Evolutionary conservation across 1,140 invertebrate genomes (phyloP), one percentile per base, ranked within the genome.

Genomic region (Cotesia vestalis): DNA sequence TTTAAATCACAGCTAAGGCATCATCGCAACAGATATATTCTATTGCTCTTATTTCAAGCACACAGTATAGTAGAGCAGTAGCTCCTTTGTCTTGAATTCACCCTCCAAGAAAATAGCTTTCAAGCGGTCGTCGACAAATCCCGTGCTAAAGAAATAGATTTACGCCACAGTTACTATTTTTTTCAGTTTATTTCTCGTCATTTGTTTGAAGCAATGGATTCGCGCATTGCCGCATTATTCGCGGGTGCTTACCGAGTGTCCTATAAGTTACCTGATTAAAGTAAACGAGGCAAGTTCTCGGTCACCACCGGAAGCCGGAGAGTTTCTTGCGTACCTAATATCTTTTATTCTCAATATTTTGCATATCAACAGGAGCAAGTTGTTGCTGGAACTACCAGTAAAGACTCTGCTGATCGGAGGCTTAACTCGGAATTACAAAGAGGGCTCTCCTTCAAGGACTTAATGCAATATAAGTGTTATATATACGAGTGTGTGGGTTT

Each of bases 341-440:
- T 17, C 53, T 59, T 57, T 59, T 57, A 35, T 69, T 46, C 34
- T 57, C 20, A n/a, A 8, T 61, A 46, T 66, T 68, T 63, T 62
- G 66, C 69, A 68, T 71, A 71, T 71, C 73, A 35, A 27, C 61
- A 40, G 6, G 11, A 46, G 6, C 71, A 69, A 51, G 71, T 74
- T 62, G 63, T 59, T 53, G 66, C 61, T 40, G 12, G 34, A 51
- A 63, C 71, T 67, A 74, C 40, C 20, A 62, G 62, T 27, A 64
- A 69, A 71, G 67, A 67, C 68, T 69, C 71, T 64, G 20, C 11
- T 36, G 46, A 27, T 27, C 27, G 27, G 27, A 64, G 40, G 55
- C 4, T 61, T 20, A 51, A 11, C 57, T 35, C 57, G 11, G 9
- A 46, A 36, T 66, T 51, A 40, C 17, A 34, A 14, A 17, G 20